Evolutionary conservation across 2,113 vertebrate genomes (phyloP).

Genomic region (Charina bottae): DNA sequence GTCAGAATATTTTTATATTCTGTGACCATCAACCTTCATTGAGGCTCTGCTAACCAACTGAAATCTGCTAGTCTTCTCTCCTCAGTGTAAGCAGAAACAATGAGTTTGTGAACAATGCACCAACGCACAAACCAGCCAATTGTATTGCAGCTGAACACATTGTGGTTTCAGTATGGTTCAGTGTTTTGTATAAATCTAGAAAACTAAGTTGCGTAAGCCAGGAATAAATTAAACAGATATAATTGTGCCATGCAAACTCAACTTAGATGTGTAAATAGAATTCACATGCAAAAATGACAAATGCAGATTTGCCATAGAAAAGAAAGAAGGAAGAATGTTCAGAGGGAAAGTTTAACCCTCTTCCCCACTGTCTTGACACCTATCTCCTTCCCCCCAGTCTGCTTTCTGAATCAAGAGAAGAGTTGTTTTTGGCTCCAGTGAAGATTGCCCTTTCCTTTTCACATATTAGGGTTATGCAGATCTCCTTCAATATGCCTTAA

Average conservation of each 20-base stretch:
- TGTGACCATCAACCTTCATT: background rate
- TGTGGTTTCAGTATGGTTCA: background rate
- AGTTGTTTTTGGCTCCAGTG: background rate
- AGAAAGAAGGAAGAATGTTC: background rate
- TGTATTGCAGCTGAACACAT: background rate
- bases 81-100: background rate
- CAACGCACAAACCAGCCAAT: background rate
- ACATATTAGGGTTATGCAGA: background rate
- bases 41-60: background rate
- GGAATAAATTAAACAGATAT: background rate
- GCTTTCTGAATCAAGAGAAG: background rate
- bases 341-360: background rate
- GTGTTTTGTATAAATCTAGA: background rate
- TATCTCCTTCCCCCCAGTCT: background rate
- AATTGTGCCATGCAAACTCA: background rate
- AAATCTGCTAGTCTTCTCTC: background rate
- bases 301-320: background rate
- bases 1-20: background rate
- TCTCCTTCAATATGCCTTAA: background rate
- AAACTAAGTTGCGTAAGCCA: background rate
- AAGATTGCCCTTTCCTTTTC: background rate
- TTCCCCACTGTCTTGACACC: background rate
- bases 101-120: background rate
- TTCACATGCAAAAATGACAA: background rate
- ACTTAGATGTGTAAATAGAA: background rate